phyloP scores from a whole-genome alignment of 2,888 invertebrate genomes.

The Argynnis bischoffii region DNA sequence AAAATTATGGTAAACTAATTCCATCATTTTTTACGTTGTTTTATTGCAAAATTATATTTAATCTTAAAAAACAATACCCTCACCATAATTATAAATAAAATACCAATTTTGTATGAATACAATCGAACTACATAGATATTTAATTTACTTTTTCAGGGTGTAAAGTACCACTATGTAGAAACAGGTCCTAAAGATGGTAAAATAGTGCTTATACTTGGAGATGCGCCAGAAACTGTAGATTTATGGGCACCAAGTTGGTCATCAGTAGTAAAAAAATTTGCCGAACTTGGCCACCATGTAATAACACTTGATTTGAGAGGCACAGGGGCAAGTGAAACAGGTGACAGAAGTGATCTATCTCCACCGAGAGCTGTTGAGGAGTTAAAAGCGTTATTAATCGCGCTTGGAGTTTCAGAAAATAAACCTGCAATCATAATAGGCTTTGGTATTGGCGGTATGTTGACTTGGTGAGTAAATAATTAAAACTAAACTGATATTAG shows the following conservation, averaged over 20 bases:
- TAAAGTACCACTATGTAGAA: slow-evolving; percentile 77
- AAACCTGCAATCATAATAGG: slow-evolving; percentile 68
- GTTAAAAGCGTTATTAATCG: slow-evolving; percentile 58
- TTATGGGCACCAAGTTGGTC: slow-evolving; percentile 68
- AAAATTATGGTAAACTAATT: slow-evolving; percentile 67
- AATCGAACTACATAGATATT: too few relatives aligned
- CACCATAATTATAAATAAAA: not conserved
- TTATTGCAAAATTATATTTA: slow-evolving; percentile 5
- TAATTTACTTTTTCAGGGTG: slow-evolving; percentile 56
- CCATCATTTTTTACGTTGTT: slow-evolving; percentile 4
- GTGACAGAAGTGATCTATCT: slow-evolving; percentile 59
- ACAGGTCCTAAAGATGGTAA: slow-evolving; percentile 66
- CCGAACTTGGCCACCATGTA: slow-evolving; percentile 63
- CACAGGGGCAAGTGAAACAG: slow-evolving; percentile 71
- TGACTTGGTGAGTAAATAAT: slow-evolving; percentile 64
- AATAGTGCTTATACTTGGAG: slow-evolving; percentile 65
- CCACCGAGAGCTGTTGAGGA: slow-evolving; percentile 71
- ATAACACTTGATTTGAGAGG: slow-evolving; percentile 72
- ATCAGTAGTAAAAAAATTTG: slow-evolving; percentile 56
- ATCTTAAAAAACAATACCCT: not conserved
- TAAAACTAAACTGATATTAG: not conserved
- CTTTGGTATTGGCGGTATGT: slow-evolving; percentile 74
- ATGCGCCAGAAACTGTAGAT: slow-evolving; percentile 67
- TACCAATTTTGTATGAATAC: not conserved
- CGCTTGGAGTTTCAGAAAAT: slow-evolving; percentile 62